A percentile compares a stretch with the other conserved stretches of the same genome.
Evolutionary conservation across 2,888 invertebrate genomes (phyloP).

Genomic region (Xylophagus ater): DNA sequence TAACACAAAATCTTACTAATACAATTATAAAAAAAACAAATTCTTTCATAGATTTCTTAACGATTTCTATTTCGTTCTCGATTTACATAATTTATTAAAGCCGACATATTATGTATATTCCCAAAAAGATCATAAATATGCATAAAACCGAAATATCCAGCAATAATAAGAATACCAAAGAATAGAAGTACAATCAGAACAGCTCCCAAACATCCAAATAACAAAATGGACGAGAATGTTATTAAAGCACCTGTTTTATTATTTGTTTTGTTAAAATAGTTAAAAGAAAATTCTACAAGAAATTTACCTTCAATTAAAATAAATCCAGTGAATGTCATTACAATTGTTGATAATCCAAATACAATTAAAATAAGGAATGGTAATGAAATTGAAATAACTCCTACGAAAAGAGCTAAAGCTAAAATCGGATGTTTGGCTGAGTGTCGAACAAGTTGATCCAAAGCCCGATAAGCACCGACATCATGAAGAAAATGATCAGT

Average conservation of each 20-base stretch:
- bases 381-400: constrained; percentile 21
- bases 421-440: constrained; percentile 21
- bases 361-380: constrained; percentile 31
- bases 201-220: constrained; percentile 31
- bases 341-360: constrained; percentile 30
- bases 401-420: constrained; percentile 16
- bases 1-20: too few species aligned
- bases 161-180: constrained; percentile 24
- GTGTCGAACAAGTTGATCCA: constrained; percentile 18
- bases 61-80: too few species aligned
- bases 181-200: constrained; percentile 25
- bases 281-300: not conserved
- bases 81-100: constrained; percentile 21
- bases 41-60: too few species aligned
- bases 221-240: constrained; percentile 30
- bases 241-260: constrained; percentile 29
- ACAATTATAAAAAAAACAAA: too few species aligned
- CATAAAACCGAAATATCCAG: constrained; percentile 32
- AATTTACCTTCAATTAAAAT: constrained; percentile 33
- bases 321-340: constrained; percentile 35
- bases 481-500: too few species aligned
- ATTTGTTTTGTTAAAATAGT: not conserved
- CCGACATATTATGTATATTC: constrained; percentile 21
- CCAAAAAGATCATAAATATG: constrained; percentile 29
- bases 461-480: too few species aligned